Evolutionary conservation across 2,797 vertebrate species (phyloP).

Genomic region (Pseudomugil tenellus): DNA sequence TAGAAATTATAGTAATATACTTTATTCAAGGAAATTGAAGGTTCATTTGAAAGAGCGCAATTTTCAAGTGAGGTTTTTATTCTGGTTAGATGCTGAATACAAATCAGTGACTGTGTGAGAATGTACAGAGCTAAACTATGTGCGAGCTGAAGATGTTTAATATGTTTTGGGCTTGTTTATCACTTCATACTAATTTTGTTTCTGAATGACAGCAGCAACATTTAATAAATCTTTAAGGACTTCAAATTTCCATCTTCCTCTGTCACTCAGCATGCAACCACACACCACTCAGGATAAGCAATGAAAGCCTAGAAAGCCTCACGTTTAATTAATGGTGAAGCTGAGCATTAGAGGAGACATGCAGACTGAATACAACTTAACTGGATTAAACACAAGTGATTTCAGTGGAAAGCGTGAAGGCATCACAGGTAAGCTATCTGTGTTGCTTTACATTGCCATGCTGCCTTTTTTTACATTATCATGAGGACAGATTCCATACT

Average conservation of each 20-base stretch:
- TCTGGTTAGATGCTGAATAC: not conserved
- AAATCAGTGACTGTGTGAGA: too few relatives aligned
- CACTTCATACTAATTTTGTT: not conserved
- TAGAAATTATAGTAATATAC: not conserved
- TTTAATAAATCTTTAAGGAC: not conserved
- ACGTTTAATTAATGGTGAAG: constrained; percentile 5
- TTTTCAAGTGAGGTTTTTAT: not conserved
- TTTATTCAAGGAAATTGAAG: not conserved
- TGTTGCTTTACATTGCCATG: not conserved
- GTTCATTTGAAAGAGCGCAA: not conserved
- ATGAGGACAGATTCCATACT: too few relatives aligned
- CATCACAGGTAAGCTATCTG: not conserved
- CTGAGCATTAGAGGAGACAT: not conserved
- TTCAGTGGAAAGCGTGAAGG: not conserved
- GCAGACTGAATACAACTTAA: not conserved
- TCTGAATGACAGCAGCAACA: not conserved
- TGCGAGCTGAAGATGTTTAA: not conserved
- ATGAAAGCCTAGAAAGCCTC: not conserved
- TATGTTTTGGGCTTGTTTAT: not conserved
- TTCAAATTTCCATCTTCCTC: not conserved
- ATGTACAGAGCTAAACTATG: not conserved
- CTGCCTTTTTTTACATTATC: not conserved
- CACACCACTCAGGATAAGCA: not conserved
- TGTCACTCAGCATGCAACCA: not conserved
- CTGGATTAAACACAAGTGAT: not conserved